Percentiles rank a stretch among this genome's conserved stretches.
Conservation (phyloP, 2,797 vertebrate genomes). For the Ceryle rudis region DNA sequence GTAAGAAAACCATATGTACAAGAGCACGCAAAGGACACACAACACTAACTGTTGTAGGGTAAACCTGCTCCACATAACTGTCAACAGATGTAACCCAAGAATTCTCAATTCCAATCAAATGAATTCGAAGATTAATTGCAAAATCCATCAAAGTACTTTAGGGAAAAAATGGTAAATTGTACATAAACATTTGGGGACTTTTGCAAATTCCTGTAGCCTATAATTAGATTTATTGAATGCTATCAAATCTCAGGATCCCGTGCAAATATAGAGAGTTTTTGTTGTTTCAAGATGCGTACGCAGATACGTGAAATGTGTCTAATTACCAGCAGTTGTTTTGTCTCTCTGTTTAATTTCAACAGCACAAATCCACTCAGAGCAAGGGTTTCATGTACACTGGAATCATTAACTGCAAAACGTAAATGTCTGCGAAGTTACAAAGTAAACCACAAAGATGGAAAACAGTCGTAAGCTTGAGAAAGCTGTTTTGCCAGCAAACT, state of each 20-base stretch:
- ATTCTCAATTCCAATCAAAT: constrained; percentile 48
- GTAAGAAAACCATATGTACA: background rate
- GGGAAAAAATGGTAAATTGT: background rate
- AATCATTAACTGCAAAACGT: constrained; percentile 44
- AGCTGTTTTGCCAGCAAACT: background rate
- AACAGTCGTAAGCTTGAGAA: background rate
- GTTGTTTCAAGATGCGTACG: constrained; percentile 36
- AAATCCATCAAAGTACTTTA: constrained; percentile 54
- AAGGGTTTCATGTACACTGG: background rate
- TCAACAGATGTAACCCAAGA: constrained; percentile 29
- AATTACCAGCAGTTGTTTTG: constrained; percentile 61
- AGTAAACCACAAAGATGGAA: background rate
- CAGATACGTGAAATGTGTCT: constrained; percentile 53
- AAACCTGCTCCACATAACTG: background rate
- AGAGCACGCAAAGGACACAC: background rate
- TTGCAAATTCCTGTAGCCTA: background rate
- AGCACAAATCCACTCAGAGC: constrained; percentile 37
- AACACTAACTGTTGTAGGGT: background rate
- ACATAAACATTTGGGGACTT: constrained; percentile 8
- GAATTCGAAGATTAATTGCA: constrained; percentile 60
- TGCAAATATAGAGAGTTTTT: constrained; percentile 31
- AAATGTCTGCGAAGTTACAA: background rate
- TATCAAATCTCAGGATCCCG: background rate
- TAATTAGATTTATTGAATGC: constrained; percentile 53
- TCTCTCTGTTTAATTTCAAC: constrained; percentile 47